Evolutionary conservation across 2,797 vertebrate species (phyloP), one percentile per base, ranked within the genome.

Genomic region (Channallabes apus): DNA sequence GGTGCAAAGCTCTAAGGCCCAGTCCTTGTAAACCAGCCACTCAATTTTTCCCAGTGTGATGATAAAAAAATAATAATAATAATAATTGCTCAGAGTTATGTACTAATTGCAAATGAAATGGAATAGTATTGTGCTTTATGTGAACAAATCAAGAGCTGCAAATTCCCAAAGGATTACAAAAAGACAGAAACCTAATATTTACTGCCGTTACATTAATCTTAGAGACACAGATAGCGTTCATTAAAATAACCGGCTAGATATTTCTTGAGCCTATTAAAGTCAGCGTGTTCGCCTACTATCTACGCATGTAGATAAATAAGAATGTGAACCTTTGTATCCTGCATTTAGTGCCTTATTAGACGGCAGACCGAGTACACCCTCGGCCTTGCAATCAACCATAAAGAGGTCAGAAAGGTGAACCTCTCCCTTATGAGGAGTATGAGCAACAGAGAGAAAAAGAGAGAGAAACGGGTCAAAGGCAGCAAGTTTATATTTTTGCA

Each of bases 181-280:
- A 86, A 91, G 92, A 93, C 91, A 91, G 88, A 90, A 90, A 88
- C 91, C 90, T 89, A 65, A 59, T 90, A 82, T 91, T 93, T 91
- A 93, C 84, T 87, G 90, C 87, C 92, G 90, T 87, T 92, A 93
- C 94, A 94, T 94, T 92, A 91, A 92, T 89, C 88, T 82, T 81
- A 86, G 61, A 92, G 84, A 83, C 84, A 88, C 86, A 93, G 92
- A 92, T 89, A 92, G 82, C 7, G 32, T 90, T 93, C 90, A 94
- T 91, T 93, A 93, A 94, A 95, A 94, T 82, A 78, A 93, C 90
- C 91, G 88, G 80, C 87, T 85, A 64, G 91, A 92, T 91, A 91
- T 92, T 94, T 92, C 93, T 93, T 93, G 91, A 92, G 92, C 88
- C 91, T 90, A 77, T 91, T 91, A 85, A 81, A 87, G 84, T 88